Evolutionary conservation across 2,797 vertebrate species (phyloP).

Genomic region (Sebastolobus alascanus): DNA sequence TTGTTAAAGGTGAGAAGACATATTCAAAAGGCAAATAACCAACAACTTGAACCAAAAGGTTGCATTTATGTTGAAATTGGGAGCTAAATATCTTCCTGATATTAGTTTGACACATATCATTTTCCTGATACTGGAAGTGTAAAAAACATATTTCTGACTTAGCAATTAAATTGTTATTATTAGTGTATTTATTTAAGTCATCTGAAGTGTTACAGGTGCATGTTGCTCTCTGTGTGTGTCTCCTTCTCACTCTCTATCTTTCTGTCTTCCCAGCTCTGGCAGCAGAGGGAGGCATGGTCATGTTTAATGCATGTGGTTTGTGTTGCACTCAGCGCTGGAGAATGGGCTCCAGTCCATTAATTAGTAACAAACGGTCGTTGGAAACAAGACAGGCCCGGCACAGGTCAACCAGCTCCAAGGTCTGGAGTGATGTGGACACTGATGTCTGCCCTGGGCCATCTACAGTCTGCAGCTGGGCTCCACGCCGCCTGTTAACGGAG

Average conservation of each 20-base stretch:
- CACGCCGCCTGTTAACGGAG: conserved; percentile 30
- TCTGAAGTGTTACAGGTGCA: conserved; percentile 28
- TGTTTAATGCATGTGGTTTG: conserved; percentile 87
- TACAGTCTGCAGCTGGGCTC: conserved; percentile 57
- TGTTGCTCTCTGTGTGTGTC: conserved; percentile 2
- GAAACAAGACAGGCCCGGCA: conserved; percentile 83
- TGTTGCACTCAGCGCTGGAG: conserved; percentile 81
- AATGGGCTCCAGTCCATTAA: conserved; percentile 87
- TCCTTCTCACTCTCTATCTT: conserved; percentile 51
- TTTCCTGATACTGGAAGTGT: not conserved
- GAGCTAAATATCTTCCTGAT: not conserved
- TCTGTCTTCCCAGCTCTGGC: conserved; percentile 64
- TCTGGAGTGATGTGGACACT: conserved; percentile 72
- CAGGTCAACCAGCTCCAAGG: conserved; percentile 79
- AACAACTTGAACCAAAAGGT: not conserved
- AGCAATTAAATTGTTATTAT: not conserved
- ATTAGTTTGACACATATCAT: not conserved
- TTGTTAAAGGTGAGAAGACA: conserved; percentile 14
- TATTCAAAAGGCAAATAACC: not conserved
- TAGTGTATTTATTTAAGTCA: conserved; percentile 7
- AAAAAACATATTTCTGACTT: not conserved
- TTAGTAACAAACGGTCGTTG: conserved; percentile 84
- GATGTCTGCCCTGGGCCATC: conserved; percentile 71
- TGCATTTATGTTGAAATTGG: not conserved
- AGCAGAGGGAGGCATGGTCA: conserved; percentile 73